These are phyloP conservation scores for Unio pictorum DNA, from an alignment of 2,888 invertebrate genomes.

Conservation along the genomic window DNA sequence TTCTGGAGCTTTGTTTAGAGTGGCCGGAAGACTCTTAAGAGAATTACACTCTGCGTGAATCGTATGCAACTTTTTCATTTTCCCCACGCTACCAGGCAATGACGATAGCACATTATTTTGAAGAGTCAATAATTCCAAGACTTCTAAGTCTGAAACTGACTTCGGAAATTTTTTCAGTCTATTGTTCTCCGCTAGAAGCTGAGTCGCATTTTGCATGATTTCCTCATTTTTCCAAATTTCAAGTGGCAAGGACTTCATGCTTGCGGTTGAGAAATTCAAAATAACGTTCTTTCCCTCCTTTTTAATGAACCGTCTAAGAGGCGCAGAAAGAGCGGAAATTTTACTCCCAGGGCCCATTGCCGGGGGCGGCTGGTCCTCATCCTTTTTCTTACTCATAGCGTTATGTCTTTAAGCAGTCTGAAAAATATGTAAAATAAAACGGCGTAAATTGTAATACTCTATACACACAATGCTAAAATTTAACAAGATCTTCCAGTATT, in stretches of 20 bases:
- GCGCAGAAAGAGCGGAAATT: conserved; percentile 62
- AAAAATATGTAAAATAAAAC: not conserved
- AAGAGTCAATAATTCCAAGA: conserved; percentile 49
- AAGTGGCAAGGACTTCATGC: conserved; percentile 55
- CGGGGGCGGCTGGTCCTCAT: conserved; percentile 63
- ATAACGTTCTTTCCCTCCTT: conserved; percentile 43
- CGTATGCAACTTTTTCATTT: conserved; percentile 41
- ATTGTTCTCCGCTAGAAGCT: conserved; percentile 63
- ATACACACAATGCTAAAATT: no score
- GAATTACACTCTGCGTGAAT: conserved; percentile 54
- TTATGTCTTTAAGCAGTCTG: not conserved
- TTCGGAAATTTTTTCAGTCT: conserved; percentile 66
- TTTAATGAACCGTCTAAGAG: conserved; percentile 51
- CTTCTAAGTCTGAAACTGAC: conserved; percentile 54
- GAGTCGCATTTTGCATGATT: conserved; percentile 44
- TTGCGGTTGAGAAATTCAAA: conserved; percentile 53
- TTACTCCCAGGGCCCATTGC: conserved; percentile 68
- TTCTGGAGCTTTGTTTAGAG: conserved; percentile 54
- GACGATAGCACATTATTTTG: conserved; percentile 56
- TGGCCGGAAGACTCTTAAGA: conserved; percentile 52
- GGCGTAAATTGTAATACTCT: not conserved
- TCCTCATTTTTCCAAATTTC: conserved; percentile 68
- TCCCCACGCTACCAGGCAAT: conserved; percentile 55
- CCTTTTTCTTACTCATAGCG: conserved; percentile 47
- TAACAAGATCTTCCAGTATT: no score